Base-by-base conservation (phyloP, 37 sponge, comb jelly and placozoan species). In the Spongia lamella region DNA sequence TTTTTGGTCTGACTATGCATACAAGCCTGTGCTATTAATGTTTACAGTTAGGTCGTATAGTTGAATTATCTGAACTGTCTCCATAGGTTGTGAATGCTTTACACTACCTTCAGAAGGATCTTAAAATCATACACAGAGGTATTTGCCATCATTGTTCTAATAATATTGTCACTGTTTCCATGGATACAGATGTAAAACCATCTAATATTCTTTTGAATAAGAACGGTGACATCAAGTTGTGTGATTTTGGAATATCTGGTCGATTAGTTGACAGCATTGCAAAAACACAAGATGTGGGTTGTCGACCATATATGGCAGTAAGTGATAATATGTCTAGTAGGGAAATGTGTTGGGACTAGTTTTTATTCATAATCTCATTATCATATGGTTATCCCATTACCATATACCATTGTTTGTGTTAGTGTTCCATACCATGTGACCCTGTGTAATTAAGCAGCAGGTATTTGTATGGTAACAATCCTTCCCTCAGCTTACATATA, bases 231-330 rank as follows among this genome's bases (percentile, higher is more conserved):
- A 89, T 97, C 81, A 97, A 97, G 84, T 68, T 97, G 70, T 97
- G 98, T 79, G 98, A 97, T 50, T 93, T 97, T 77, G 97, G 97
- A 0, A 94, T 93, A 47, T 77, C 86, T 26, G 89, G 89, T 13
- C 78, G 83, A 38, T 83, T 97, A 16, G 94, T 88, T 7, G 86
- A 91, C 83, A 83, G 90, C 76, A 83, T 89, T 65, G 96, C 92
- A 20, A 79, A 72, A 69, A 89, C 89, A 4, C 76, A 66, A 79
- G 90, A 91, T 26, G 87, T 85, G 38, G 90, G 92, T 33, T 92
- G 90, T 59, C 68, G 86, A 68, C 96, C 89, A 7, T 88, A 91
- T 84, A 89, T 96, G 90, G 89, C 96, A 15, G 88, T 83, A 78
- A 75, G 87, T 88, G 39, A 13, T 5, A 9, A 9, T 9, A 43